Evolutionary conservation across 2,113 vertebrate species (phyloP).

Genomic region (Sisor rabdophorus): DNA sequence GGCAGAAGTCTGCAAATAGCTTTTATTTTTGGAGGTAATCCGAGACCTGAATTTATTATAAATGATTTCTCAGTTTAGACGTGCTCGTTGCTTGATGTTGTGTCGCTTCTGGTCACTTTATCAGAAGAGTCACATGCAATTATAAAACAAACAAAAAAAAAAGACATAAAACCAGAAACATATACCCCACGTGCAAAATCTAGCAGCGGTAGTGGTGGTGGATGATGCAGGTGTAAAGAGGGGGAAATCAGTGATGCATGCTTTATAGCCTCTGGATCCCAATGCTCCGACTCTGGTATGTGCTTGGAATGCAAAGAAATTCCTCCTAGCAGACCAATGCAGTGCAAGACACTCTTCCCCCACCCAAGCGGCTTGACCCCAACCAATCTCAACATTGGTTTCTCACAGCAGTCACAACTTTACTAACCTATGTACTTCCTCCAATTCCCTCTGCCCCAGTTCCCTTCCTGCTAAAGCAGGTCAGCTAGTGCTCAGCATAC

Average conservation of each 20-base stretch:
- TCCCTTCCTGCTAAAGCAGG: not conserved
- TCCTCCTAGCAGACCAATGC: slow-evolving; percentile 44
- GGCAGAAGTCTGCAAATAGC: slow-evolving; percentile 25
- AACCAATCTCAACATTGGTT: slow-evolving; percentile 18
- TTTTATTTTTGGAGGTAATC: slow-evolving; percentile 54
- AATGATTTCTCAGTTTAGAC: slow-evolving; percentile 45
- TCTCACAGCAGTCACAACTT: slow-evolving; percentile 26
- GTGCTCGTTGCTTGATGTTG: slow-evolving; percentile 6
- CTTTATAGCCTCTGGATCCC: slow-evolving; percentile 12
- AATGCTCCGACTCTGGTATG: slow-evolving; percentile 47
- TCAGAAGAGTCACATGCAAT: not conserved
- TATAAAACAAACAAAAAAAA: not conserved
- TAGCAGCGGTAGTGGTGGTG: not conserved
- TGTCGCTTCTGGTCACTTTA: not conserved
- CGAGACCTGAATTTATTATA: slow-evolving; percentile 45
- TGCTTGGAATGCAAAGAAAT: slow-evolving; percentile 54
- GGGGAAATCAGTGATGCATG: not conserved
- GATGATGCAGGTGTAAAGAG: slow-evolving; percentile 18
- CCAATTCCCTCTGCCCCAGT: not conserved
- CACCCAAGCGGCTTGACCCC: slow-evolving; percentile 29
- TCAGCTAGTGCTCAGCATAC: not conserved
- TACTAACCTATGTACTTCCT: slow-evolving; percentile 21
- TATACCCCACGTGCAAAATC: slow-evolving; percentile 1
- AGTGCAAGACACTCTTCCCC: slow-evolving; percentile 29
- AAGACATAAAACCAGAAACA: not conserved